Evolutionary conservation across 1,140 invertebrate genomes (phyloP).

Genomic region (Zaprionus kolodkinae): DNA sequence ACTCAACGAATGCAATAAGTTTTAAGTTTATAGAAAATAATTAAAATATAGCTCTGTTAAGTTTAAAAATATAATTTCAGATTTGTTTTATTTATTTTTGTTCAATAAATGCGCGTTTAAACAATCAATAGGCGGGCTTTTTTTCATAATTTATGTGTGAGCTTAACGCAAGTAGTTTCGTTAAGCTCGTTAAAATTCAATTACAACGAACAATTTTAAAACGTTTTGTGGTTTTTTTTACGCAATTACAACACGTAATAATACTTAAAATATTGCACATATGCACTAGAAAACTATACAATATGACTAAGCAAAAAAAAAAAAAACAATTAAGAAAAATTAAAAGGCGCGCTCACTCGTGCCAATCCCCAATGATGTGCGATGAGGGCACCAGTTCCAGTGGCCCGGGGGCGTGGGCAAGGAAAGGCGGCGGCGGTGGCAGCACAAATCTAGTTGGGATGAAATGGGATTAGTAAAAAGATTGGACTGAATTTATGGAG

Average conservation of each 20-base stretch:
- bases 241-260: neutral
- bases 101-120: neutral
- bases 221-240: neutral
- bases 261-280: constrained; percentile 32
- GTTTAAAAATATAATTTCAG: neutral
- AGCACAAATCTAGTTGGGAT: constrained; percentile 37
- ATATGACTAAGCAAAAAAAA: constrained; percentile 25
- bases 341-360: constrained; percentile 41
- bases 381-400: constrained; percentile 77
- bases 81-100: neutral
- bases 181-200: constrained; percentile 7
- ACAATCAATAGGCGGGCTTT: neutral
- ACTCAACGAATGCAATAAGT: neutral
- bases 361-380: constrained; percentile 74
- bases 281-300: constrained; percentile 6
- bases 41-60: neutral
- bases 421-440: constrained; percentile 56
- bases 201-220: neutral
- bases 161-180: neutral
- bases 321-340: neutral
- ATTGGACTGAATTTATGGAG: neutral
- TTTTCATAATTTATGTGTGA: neutral
- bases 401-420: constrained; percentile 59
- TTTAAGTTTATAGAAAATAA: no score
- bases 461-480: neutral